These are phyloP conservation scores for Poecilia latipinna DNA, from an alignment of 2,113 vertebrate genomes.

Conservation along the genomic window DNA sequence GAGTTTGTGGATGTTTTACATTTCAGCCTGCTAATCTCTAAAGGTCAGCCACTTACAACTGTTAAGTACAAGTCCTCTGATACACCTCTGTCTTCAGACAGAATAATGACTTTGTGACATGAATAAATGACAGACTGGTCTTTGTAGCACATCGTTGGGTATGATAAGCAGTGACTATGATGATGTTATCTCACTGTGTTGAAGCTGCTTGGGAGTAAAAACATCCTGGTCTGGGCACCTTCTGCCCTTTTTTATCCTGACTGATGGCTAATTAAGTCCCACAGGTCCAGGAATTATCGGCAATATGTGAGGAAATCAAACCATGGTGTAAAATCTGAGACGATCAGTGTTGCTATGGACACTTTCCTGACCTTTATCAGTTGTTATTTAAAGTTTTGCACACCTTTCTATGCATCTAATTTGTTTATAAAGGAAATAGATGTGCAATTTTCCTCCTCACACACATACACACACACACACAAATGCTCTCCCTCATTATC, in stretches of 20 bases:
- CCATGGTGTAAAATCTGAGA: conserved; percentile 23
- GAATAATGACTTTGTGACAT: conserved; percentile 45
- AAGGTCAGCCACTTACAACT: neutral
- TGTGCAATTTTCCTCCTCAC: conserved; percentile 31
- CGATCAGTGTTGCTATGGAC: conserved; percentile 31
- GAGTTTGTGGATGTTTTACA: neutral
- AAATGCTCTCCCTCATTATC: conserved; percentile 52
- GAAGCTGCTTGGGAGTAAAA: conserved; percentile 24
- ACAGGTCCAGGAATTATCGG: conserved; percentile 47
- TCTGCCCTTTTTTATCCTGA: conserved; percentile 12
- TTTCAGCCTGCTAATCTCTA: neutral
- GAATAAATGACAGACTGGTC: conserved; percentile 41
- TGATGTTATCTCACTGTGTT: conserved; percentile 38
- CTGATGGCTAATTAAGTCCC: conserved; percentile 68
- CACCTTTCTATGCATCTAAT: conserved; percentile 27
- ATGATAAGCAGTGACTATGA: conserved; percentile 46
- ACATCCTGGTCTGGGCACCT: conserved; percentile 31
- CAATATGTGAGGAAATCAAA: conserved; percentile 22
- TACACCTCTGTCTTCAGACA: conserved; percentile 2
- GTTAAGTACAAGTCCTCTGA: neutral
- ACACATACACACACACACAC: neutral
- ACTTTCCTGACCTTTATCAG: conserved; percentile 37
- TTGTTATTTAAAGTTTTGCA: conserved; percentile 42
- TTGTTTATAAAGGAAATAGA: conserved; percentile 33
- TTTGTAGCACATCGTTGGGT: conserved; percentile 18